Evolutionary conservation across 2,113 vertebrate genomes (phyloP), one percentile per base, ranked within the genome.

Genomic region (Chauna torquata): DNA sequence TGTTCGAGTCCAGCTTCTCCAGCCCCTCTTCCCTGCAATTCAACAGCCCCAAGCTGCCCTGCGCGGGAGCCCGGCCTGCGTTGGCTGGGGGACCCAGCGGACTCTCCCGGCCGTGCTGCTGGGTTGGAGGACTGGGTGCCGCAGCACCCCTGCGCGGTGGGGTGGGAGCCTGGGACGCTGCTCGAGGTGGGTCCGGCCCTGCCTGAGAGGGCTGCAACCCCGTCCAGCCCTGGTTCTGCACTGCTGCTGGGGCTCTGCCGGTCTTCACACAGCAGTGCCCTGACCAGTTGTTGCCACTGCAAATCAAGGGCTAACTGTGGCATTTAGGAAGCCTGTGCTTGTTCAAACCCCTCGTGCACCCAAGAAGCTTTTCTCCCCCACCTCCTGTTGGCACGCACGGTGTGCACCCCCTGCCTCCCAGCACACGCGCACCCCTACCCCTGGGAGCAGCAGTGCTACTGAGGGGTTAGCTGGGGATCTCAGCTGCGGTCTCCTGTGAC

Each of bases 151-250:
- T 55, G 16, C 24, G 16, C 4, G 12, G 13, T 64, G 44, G 34
- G 34, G 8, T 55, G 14, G 47, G 59, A 59, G n/a, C 32, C 47
- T 70, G 50, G 50, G 50, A 8, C 24, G 14, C 24, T 52, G 50
- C 50, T 52, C 0, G 0, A n/a, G 65, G 70, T 25, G 34, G 28
- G 28, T 12, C 82, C 50, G 82, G 16, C 55, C 4, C 1, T 2
- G 8, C 34, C 42, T 5, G 3, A 69, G n/a, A 54, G 61, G 28
- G 44, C 59, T 86, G 45, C 45, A 20, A 0, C 27, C 32, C 34
- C 1, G 0, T 32, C 59, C 69, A n/a, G 30, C 40, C 55, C 34
- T 44, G 34, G 11, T 4, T 32, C 47, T 23, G 27, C 7, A 22
- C 0, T 22, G n/a, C 30, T 92, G 42, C 44, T 62, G 52, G 18